Evolutionary conservation across 2,797 vertebrate genomes (phyloP).

Genomic region (Pangasius larnaudii): DNA sequence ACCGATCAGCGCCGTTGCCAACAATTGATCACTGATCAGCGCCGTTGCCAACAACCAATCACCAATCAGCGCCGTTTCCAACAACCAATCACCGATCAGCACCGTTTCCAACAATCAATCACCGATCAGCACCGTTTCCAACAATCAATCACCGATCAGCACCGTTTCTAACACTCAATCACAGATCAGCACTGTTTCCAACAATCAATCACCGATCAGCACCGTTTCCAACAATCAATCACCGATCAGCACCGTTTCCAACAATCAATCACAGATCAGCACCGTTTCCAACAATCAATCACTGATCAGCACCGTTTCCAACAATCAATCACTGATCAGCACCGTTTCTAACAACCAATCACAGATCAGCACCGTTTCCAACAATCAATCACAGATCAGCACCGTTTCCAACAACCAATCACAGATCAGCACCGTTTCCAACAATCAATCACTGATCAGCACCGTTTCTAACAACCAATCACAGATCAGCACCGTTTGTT

Average conservation of each 20-base stretch:
- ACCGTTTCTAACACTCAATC: too few relatives aligned
- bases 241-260: too few relatives aligned
- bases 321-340: neutral
- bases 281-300: neutral
- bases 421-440: neutral
- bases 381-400: neutral
- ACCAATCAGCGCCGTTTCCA: neutral
- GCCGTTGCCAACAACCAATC: neutral
- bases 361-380: too few relatives aligned
- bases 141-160: neutral
- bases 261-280: neutral
- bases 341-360: too few relatives aligned
- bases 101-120: neutral
- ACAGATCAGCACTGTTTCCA: too few relatives aligned
- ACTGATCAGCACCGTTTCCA: neutral
- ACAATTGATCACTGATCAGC: neutral
- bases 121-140: neutral
- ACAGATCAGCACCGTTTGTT: neutral
- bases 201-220: too few relatives aligned
- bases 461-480: neutral
- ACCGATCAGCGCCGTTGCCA: too few relatives aligned
- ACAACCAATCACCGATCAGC: too few relatives aligned
- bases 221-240: too few relatives aligned
- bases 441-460: neutral
- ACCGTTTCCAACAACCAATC: too few relatives aligned